phyloP scores from a whole-genome alignment of 2,888 invertebrate species.

The Iselma pallidipennis region DNA sequence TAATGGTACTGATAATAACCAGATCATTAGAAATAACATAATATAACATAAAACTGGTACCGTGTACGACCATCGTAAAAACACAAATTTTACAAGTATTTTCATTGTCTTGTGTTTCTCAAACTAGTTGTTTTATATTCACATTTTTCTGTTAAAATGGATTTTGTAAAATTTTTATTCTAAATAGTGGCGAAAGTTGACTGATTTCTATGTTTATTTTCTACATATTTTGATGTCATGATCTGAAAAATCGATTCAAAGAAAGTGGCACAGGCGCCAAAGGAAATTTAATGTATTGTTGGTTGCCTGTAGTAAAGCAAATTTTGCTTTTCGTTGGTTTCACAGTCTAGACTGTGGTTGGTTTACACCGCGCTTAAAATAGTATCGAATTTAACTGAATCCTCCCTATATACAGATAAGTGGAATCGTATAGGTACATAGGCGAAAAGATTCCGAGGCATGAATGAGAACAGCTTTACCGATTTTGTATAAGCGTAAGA shows the following conservation, averaged over 20 bases:
- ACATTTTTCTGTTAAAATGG: neutral
- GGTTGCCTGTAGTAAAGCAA: no score
- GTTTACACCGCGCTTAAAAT: no score
- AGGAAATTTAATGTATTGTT: neutral
- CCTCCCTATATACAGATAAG: no score
- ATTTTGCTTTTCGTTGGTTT: no score
- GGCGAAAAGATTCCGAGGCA: no score
- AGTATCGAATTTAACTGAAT: no score
- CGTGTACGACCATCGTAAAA: conserved; percentile 60
- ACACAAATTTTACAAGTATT: conserved; percentile 29
- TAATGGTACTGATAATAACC: conserved; percentile 58
- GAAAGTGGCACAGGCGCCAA: conserved; percentile 11
- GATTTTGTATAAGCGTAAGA: no score
- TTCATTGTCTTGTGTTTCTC: conserved; percentile 9
- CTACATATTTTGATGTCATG: conserved; percentile 1
- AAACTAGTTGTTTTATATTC: neutral
- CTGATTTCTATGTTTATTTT: conserved; percentile 2
- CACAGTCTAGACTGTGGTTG: no score
- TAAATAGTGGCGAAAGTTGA: conserved; percentile 2
- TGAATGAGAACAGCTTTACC: no score
- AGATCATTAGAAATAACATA: conserved; percentile 60
- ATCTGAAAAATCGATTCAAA: conserved; percentile 11
- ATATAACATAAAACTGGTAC: conserved; percentile 62
- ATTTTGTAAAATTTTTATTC: conserved; percentile 1
- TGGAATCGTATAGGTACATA: no score